These are phyloP conservation scores for Dicyrtomina minuta DNA, from an alignment of 2,888 invertebrate species.

Conservation along the genomic window DNA sequence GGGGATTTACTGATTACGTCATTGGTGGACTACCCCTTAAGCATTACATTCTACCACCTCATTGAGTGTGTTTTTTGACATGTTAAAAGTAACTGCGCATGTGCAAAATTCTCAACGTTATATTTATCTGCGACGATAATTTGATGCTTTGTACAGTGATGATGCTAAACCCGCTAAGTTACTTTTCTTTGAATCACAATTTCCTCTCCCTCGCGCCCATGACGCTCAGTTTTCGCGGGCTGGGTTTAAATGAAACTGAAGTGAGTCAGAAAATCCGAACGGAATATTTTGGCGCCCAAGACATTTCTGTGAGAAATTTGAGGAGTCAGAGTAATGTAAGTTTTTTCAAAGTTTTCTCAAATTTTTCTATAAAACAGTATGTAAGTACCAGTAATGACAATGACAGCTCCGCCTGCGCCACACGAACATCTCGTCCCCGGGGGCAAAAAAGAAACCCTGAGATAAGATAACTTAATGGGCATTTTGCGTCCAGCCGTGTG, in stretches of 20 bases:
- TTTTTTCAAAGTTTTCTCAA: too few species aligned
- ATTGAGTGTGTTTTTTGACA: too few species aligned
- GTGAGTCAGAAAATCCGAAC: conserved; percentile 10
- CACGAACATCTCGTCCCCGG: too few species aligned
- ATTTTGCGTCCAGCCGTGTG: too few species aligned
- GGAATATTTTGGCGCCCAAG: conserved; percentile 16
- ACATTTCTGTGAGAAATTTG: background rate
- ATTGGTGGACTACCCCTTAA: background rate
- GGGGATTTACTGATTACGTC: background rate
- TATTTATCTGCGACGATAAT: background rate
- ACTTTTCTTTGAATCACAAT: conserved; percentile 17
- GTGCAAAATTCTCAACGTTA: background rate
- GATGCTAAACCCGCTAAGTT: conserved; percentile 18
- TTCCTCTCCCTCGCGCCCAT: conserved; percentile 14
- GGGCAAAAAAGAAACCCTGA: too few species aligned
- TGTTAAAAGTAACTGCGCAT: background rate
- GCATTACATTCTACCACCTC: too few species aligned
- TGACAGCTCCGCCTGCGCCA: too few species aligned
- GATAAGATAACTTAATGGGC: too few species aligned
- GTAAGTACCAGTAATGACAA: too few species aligned
- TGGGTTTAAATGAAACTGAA: conserved; percentile 13
- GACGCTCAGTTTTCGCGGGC: conserved; percentile 15
- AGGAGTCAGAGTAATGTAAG: conserved; percentile 13
- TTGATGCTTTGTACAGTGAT: conserved; percentile 16
- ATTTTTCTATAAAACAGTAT: too few species aligned